phyloP scores from a whole-genome alignment of 2,113 vertebrate species.

The Neolamprologus longior region DNA sequence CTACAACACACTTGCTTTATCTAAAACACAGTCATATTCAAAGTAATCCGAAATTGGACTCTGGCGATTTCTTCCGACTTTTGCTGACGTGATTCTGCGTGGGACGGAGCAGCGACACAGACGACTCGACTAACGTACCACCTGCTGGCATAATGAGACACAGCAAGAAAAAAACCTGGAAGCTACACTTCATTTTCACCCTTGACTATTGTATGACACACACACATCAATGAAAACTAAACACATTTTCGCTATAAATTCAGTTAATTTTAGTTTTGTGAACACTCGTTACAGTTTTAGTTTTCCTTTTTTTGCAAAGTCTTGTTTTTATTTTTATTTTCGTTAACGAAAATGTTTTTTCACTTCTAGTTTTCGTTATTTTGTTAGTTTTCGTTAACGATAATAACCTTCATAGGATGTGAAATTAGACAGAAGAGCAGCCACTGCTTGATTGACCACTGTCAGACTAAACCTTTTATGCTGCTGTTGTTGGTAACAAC shows the following conservation, averaged over 20 bases:
- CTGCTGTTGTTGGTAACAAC: not conserved
- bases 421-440: not conserved
- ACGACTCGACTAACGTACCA: no score
- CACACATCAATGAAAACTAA: no score
- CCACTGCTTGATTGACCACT: not conserved
- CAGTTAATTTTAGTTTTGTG: not conserved
- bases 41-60: no score
- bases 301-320: not conserved
- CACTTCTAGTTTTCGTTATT: not conserved
- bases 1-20: no score
- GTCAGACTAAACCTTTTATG: not conserved
- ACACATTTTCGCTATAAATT: not conserved
- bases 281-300: no score
- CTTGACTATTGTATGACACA: no score
- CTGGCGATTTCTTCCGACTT: no score
- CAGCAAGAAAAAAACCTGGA: no score
- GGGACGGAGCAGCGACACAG: no score
- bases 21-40: accelerated
- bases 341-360: not conserved
- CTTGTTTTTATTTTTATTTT: not conserved
- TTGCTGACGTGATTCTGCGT: no score
- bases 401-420: not conserved
- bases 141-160: no score
- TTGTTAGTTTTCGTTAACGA: not conserved
- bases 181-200: not conserved